phyloP scores from a whole-genome alignment of 2,797 vertebrate species.

The Xenentodon cancila region DNA sequence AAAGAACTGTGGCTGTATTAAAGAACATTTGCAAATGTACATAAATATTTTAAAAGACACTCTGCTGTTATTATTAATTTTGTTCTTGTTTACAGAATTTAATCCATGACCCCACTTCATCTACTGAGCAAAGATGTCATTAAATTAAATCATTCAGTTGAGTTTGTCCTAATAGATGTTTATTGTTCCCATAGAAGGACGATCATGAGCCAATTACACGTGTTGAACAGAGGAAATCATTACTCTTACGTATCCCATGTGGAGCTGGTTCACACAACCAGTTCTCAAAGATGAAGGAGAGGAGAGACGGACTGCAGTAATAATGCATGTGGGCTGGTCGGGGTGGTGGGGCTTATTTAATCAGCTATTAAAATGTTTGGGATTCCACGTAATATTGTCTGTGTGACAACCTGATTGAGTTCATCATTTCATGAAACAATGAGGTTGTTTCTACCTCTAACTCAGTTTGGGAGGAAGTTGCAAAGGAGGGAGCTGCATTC shows the following conservation, averaged over 20 bases:
- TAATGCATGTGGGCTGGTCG: constrained; percentile 9
- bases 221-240: constrained; percentile 44
- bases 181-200: constrained; percentile 34
- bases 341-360: neutral
- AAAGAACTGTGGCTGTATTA: constrained; percentile 5
- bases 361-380: constrained; percentile 32
- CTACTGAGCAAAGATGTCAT: constrained; percentile 42
- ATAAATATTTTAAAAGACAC: neutral
- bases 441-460: constrained; percentile 21
- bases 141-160: constrained; percentile 58
- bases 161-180: constrained; percentile 48
- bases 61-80: constrained; percentile 5
- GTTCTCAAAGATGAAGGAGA: neutral
- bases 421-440: constrained; percentile 42
- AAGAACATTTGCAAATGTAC: constrained; percentile 19
- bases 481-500: constrained; percentile 14
- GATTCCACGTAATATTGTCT: constrained; percentile 41
- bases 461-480: constrained; percentile 10
- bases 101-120: constrained; percentile 30
- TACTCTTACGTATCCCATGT: constrained; percentile 28
- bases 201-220: constrained; percentile 45
- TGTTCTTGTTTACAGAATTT: constrained; percentile 28
- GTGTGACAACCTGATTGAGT: constrained; percentile 34
- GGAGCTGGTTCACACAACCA: constrained; percentile 29
- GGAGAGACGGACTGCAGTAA: constrained; percentile 8